phyloP scores from a whole-genome alignment of 2,888 invertebrate genomes.

The Phortica okadai region DNA sequence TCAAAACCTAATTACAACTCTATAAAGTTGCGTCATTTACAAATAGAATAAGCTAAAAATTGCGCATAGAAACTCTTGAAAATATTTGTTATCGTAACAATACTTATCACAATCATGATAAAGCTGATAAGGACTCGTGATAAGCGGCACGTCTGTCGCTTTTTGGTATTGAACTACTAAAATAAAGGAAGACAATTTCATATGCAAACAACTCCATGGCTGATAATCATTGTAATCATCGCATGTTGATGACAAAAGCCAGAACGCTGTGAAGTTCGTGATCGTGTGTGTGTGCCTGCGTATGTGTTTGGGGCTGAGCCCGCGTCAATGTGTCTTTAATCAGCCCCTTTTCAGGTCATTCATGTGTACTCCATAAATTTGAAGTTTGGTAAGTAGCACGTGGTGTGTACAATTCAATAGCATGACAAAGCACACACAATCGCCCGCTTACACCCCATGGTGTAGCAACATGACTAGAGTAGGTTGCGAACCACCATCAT shows the following conservation, averaged over 20 bases:
- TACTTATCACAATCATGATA: neutral
- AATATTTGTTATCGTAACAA: neutral
- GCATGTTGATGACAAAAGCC: neutral
- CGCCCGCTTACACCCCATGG: conserved; percentile 57
- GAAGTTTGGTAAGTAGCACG: conserved; percentile 59
- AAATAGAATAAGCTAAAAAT: neutral
- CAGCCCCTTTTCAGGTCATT: conserved; percentile 47
- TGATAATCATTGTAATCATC: neutral
- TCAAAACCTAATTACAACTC: neutral
- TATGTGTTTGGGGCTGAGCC: neutral
- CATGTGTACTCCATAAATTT: conserved; percentile 18
- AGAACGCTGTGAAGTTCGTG: neutral
- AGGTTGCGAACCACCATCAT: neutral
- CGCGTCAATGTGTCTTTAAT: conserved; percentile 58
- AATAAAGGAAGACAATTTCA: neutral
- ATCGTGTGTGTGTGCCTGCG: neutral
- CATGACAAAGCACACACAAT: conserved; percentile 45
- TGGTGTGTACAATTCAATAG: conserved; percentile 56
- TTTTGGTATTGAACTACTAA: neutral
- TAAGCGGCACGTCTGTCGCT: neutral
- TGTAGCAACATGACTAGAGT: conserved; percentile 30
- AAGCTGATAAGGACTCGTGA: neutral
- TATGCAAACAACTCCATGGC: neutral
- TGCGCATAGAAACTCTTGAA: neutral
- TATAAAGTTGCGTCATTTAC: neutral